A percentile compares a stretch with the other conserved stretches of the same genome.
These are phyloP conservation scores for Gerosis bhagava DNA, from an alignment of 2,888 invertebrate species.

Conservation along the genomic window DNA sequence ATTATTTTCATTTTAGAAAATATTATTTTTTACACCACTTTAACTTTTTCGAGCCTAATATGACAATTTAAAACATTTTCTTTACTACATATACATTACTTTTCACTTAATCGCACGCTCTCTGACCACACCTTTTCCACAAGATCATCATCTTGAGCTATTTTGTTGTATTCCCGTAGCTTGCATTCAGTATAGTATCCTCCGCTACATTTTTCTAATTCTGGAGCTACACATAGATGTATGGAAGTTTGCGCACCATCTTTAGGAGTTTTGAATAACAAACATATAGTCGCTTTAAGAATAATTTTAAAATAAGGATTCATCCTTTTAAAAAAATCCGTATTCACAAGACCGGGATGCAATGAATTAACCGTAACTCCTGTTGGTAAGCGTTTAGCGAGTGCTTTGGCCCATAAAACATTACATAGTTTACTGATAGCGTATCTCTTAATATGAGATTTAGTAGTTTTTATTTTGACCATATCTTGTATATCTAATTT, in stretches of 20 bases:
- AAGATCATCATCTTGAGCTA: constrained; percentile 83
- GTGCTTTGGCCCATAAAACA: constrained; percentile 60
- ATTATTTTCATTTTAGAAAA: too few species aligned
- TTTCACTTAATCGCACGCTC: constrained; percentile 43
- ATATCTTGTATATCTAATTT: constrained; percentile 18
- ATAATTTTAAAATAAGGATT: constrained; percentile 67
- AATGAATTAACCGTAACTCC: constrained; percentile 89
- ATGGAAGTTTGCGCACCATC: constrained; percentile 92
- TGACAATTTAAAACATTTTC: too few species aligned
- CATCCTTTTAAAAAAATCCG: constrained; percentile 87
- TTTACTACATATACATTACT: too few species aligned
- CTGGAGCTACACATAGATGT: constrained; percentile 87
- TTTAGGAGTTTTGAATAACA: constrained; percentile 85
- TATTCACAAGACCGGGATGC: constrained; percentile 92
- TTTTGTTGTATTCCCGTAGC: constrained; percentile 74
- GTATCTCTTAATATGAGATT: constrained; percentile 41
- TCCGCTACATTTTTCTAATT: constrained; percentile 85
- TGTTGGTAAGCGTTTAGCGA: constrained; percentile 53
- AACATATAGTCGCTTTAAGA: constrained; percentile 76
- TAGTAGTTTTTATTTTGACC: neutral
- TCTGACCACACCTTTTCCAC: constrained; percentile 90
- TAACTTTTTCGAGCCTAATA: too few species aligned
- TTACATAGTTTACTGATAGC: constrained; percentile 61
- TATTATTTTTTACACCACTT: too few species aligned
- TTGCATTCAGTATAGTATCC: constrained; percentile 90